Evolutionary conservation across 2,113 vertebrate genomes (phyloP).

Genomic region (Oxyura jamaicensis): DNA sequence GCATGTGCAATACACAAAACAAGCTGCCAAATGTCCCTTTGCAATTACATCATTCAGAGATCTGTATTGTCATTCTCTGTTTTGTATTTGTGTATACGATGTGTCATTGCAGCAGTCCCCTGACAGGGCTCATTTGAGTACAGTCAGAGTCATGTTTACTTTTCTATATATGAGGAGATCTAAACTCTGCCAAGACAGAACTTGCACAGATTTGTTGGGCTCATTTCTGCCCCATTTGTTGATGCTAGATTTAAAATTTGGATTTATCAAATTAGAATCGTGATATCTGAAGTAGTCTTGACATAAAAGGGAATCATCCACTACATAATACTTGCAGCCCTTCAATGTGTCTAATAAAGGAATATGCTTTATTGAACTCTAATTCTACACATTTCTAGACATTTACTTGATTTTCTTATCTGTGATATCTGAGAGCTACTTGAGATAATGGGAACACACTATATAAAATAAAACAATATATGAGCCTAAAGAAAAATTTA

Average conservation of each 20-base stretch:
- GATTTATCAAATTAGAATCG: neutral
- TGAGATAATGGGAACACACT: neutral
- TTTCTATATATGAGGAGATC: neutral
- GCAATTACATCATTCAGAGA: neutral
- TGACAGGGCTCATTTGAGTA: neutral
- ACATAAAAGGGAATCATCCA: neutral
- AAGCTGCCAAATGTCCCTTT: constrained; percentile 14
- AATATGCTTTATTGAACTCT: neutral
- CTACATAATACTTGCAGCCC: neutral
- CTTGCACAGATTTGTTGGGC: neutral
- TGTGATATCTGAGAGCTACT: neutral
- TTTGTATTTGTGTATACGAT: neutral
- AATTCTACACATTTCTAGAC: neutral
- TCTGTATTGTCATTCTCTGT: neutral
- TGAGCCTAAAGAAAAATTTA: neutral
- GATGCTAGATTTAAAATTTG: neutral
- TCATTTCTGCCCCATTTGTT: neutral
- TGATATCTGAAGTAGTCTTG: constrained; percentile 1
- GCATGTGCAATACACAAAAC: neutral
- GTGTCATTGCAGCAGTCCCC: neutral
- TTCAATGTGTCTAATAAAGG: neutral
- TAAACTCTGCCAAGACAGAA: neutral
- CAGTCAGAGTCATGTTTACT: neutral
- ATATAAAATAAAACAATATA: neutral
- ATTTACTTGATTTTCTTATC: neutral